Evolutionary conservation across 2,113 vertebrate species (phyloP).

Genomic region (Cynocephalus volans): DNA sequence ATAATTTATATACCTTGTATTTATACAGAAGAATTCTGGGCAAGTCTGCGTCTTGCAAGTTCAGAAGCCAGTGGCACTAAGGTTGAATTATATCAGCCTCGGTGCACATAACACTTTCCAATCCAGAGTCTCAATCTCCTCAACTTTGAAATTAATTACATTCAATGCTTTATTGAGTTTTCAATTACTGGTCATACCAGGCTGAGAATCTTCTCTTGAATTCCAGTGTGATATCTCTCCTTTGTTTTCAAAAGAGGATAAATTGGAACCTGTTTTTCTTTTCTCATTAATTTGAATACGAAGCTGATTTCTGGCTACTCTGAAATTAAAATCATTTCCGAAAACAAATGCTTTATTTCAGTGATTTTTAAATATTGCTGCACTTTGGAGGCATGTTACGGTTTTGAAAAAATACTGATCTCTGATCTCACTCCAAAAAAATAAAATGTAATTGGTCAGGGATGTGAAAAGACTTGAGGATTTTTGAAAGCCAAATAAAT

Average conservation of each 20-base stretch:
- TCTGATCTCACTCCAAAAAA: neutral
- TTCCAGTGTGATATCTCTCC: constrained; percentile 41
- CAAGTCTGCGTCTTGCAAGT: neutral
- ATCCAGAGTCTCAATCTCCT: neutral
- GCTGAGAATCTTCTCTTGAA: constrained; percentile 9
- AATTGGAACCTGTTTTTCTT: constrained; percentile 4
- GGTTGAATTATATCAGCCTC: neutral
- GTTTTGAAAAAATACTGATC: neutral
- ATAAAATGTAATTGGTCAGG: neutral
- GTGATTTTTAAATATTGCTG: neutral
- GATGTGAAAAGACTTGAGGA: neutral
- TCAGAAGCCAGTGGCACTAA: neutral
- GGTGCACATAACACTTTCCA: neutral
- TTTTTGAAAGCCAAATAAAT: neutral
- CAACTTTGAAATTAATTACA: constrained; percentile 69
- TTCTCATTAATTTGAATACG: constrained; percentile 22
- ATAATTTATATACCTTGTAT: neutral
- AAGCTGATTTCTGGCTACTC: neutral
- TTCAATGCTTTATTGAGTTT: constrained; percentile 68
- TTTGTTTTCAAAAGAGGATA: constrained; percentile 65
- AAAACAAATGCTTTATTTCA: neutral
- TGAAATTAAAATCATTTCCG: neutral
- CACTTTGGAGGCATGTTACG: neutral
- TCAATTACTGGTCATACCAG: constrained; percentile 54
- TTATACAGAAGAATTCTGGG: neutral